phyloP scores from a whole-genome alignment of 2,113 vertebrate genomes.

The Lanius ludovicianus region DNA sequence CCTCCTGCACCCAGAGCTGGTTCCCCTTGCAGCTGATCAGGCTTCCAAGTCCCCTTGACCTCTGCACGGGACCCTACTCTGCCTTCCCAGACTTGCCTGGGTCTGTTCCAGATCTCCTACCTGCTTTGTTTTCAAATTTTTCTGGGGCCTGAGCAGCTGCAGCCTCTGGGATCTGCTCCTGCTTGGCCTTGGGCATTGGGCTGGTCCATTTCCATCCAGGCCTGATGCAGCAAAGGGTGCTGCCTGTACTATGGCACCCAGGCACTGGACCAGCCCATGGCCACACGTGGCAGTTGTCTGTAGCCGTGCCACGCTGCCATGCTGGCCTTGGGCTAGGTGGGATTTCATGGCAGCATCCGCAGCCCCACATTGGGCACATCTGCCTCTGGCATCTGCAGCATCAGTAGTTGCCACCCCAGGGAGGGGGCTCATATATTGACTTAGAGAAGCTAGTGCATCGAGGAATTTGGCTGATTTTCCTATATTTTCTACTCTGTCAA shows the following conservation, averaged over 20 bases:
- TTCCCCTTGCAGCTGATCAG: accelerated
- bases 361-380: background rate
- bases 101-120: background rate
- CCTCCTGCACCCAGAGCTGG: background rate
- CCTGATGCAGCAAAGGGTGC: background rate
- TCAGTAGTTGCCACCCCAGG: background rate
- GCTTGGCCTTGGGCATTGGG: background rate
- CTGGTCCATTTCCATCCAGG: background rate
- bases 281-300: background rate
- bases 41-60: background rate
- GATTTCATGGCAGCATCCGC: background rate
- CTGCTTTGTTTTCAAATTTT: background rate
- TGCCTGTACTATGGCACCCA: background rate
- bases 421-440: background rate
- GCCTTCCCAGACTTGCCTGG: background rate
- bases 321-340: background rate
- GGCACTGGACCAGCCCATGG: too few relatives aligned
- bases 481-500: background rate
- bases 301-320: accelerated
- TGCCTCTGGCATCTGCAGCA: background rate
- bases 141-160: background rate
- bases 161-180: background rate
- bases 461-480: background rate
- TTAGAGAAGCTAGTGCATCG: background rate
- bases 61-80: background rate